Evolutionary conservation across 1,140 invertebrate genomes (phyloP).

Genomic region (Heliconius hewitsoni): DNA sequence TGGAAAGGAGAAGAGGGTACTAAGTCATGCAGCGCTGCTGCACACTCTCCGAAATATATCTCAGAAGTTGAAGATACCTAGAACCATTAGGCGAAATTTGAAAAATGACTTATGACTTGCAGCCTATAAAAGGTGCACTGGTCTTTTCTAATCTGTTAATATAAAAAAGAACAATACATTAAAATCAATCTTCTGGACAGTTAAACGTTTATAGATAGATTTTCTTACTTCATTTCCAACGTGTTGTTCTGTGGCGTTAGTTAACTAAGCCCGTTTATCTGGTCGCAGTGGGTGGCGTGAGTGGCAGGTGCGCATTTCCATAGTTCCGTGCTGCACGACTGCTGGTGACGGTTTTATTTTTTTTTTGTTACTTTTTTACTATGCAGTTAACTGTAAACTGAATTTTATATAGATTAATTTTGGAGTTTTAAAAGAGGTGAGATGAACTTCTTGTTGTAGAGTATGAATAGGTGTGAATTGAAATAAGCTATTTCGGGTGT

Average conservation of each 20-base stretch:
- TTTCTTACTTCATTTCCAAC: not conserved
- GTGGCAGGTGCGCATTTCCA: slow-evolving; percentile 69
- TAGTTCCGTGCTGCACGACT: slow-evolving; percentile 56
- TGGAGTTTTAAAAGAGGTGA: too few species aligned
- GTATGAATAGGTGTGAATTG: too few species aligned
- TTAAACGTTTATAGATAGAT: not conserved
- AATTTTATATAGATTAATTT: not conserved
- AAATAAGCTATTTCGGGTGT: too few species aligned
- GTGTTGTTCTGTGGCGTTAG: slow-evolving; percentile 35
- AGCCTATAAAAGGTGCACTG: too few species aligned
- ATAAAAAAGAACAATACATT: not conserved
- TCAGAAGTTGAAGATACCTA: too few species aligned
- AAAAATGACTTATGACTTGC: too few species aligned
- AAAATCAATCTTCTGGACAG: not conserved
- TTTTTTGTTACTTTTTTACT: slow-evolving; percentile 7
- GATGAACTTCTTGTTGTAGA: too few species aligned
- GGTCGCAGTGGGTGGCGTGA: slow-evolving; percentile 62
- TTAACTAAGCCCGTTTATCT: slow-evolving; percentile 56
- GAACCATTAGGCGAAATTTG: too few species aligned
- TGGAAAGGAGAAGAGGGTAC: too few species aligned
- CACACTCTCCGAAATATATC: too few species aligned
- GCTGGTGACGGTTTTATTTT: slow-evolving; percentile 40
- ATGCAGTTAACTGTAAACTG: not conserved
- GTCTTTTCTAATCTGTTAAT: not conserved
- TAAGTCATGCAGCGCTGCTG: too few species aligned